These are phyloP conservation scores for Tribolium castaneum DNA, from an alignment of 1,140 invertebrate genomes.

Conservation along the genomic window DNA sequence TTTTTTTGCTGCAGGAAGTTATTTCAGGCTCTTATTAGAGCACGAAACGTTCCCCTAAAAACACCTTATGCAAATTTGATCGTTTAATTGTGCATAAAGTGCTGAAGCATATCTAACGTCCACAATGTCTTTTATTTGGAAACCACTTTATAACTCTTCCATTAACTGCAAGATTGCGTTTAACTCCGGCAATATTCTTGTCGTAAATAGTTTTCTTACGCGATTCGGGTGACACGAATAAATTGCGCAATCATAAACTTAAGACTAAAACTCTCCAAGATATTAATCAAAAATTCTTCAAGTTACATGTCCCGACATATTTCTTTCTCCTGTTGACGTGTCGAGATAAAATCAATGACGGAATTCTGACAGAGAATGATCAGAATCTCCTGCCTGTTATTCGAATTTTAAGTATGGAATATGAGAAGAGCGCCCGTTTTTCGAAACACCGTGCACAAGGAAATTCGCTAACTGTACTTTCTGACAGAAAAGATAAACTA, in stretches of 20 bases:
- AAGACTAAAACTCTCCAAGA: background rate
- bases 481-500: conserved; percentile 16
- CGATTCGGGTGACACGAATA: background rate
- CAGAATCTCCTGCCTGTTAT: background rate
- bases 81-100: background rate
- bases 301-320: background rate
- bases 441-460: background rate
- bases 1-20: background rate
- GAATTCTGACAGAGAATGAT: background rate
- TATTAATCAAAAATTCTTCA: background rate
- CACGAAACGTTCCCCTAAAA: background rate
- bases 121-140: background rate
- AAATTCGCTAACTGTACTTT: conserved; percentile 12
- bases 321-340: background rate
- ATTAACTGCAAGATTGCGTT: background rate
- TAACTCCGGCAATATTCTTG: background rate
- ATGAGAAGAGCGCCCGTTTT: background rate
- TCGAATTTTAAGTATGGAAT: no score
- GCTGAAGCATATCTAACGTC: background rate
- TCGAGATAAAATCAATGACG: conserved; percentile 8
- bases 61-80: background rate
- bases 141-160: background rate
- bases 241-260: background rate
- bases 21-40: background rate
- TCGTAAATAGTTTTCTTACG: background rate